These are phyloP conservation scores for Drosophila mayaguana DNA, from an alignment of 2,888 invertebrate genomes.

Conservation along the genomic window DNA sequence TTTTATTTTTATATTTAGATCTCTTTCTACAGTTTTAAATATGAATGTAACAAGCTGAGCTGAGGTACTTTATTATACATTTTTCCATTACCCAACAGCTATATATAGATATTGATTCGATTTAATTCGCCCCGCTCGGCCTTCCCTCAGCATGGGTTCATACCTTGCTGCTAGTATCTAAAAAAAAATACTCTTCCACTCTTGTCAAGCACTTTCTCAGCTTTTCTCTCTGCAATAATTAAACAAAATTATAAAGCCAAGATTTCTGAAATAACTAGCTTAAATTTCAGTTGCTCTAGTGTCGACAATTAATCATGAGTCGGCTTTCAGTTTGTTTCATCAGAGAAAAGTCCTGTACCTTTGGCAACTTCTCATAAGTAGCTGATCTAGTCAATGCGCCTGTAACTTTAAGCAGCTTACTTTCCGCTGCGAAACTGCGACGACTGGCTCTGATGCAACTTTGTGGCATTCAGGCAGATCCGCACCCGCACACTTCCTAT, in stretches of 20 bases:
- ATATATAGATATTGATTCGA: no score
- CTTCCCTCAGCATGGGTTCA: no score
- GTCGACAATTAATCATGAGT: slow-evolving; percentile 1
- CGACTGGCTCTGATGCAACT: slow-evolving; percentile 19
- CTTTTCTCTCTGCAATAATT: no score
- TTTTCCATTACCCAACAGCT: no score
- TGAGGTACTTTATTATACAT: no score
- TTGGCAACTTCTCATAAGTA: background rate
- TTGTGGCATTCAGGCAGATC: slow-evolving; percentile 35
- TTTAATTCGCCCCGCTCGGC: no score
- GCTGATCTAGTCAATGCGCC: slow-evolving; percentile 8
- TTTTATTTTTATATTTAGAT: no score
- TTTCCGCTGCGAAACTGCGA: background rate
- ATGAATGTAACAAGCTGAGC: no score
- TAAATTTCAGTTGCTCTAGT: background rate
- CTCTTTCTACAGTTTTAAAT: no score
- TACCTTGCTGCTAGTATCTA: no score
- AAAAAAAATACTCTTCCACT: no score
- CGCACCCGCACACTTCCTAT: slow-evolving; percentile 13
- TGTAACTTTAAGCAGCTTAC: slow-evolving; percentile 14
- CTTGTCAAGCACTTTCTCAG: background rate
- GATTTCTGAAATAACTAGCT: background rate
- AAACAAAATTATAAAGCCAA: background rate
- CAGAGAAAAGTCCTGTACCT: background rate
- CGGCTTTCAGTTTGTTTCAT: background rate